These are phyloP conservation scores for Eurytoma californica DNA, from an alignment of 2,888 invertebrate genomes.

Conservation along the genomic window DNA sequence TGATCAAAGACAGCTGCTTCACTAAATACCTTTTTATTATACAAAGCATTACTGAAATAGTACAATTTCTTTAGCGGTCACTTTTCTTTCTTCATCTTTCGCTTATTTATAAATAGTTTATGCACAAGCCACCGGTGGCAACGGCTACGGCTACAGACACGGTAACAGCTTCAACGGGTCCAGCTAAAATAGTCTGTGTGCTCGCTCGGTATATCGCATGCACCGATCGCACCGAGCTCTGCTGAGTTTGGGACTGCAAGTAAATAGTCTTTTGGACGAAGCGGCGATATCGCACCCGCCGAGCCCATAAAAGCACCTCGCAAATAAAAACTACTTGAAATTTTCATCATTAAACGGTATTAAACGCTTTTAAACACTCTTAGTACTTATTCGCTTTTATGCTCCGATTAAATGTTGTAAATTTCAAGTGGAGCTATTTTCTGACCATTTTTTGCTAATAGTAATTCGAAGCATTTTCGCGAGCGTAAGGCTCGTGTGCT, in stretches of 20 bases:
- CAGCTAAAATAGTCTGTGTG: constrained; percentile 49
- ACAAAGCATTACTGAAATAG: constrained; percentile 75
- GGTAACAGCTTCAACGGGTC: not conserved
- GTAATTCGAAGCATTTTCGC: constrained; percentile 11
- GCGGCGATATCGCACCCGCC: no score
- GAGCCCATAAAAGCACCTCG: not conserved
- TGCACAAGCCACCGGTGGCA: constrained; percentile 43
- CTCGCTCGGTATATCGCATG: constrained; percentile 48
- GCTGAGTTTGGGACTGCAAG: constrained; percentile 19
- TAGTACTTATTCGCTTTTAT: no score
- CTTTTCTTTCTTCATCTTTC: constrained; percentile 24
- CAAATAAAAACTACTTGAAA: not conserved
- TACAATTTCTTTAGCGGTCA: constrained; percentile 60
- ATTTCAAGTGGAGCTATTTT: constrained; percentile 22
- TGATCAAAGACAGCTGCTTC: constrained; percentile 20
- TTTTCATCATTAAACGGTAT: constrained; percentile 37
- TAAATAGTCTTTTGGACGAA: constrained; percentile 37
- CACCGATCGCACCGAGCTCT: constrained; percentile 7
- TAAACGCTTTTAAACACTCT: no score
- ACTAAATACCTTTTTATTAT: constrained; percentile 71
- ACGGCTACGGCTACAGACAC: no score
- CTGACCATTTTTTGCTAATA: not conserved
- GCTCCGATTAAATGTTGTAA: constrained; percentile 46
- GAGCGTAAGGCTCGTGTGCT: constrained; percentile 50
- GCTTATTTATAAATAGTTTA: constrained; percentile 48